Base-by-base conservation (phyloP, 1,140 invertebrate genomes). In the Temnothorax nylanderi region DNA sequence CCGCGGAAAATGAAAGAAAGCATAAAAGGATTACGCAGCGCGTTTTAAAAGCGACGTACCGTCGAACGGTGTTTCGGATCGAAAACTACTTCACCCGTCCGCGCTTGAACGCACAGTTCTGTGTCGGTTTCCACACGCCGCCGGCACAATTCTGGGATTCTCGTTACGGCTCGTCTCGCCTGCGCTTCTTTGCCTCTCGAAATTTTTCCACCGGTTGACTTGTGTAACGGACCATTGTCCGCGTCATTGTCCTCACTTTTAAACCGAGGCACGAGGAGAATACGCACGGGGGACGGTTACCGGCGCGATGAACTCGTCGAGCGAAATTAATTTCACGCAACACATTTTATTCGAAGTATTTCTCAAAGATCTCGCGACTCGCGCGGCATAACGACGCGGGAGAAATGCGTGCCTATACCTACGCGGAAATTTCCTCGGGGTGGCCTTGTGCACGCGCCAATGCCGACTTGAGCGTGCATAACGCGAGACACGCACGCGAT, bases 121-220 rank as follows among this genome's bases (percentile, higher is more conserved):
- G 51, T 37, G 74, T 75, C 58, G 4, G 62, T 88, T 90, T 76
- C 77, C 86, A 65, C 88, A 72, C 37, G 26, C 10, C n/a, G 56
- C 37, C 58, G 78, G 51, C 72, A 90, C 89, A 90, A 90, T 90
- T 90, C 89, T 90, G 89, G 64, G 89, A 90, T 84, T 69, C 85
- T 80, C 37, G 75, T 88, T 88, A 80, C 75, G 80, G 44, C n/a
- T 72, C 75, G 58, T 62, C 60, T 84, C 60, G 47, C n/a, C 51
- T 58, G 56, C 62, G 58, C 62, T 87, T 87, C 71, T 80, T 62
- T 75, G n/a, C 26, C 18, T 58, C 60, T 41, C 67, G 89, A 87
- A 76, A 90, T 89, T 87, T 90, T 90, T 90, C 88, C 86, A 51
- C 16, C 86, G 60, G 56, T 72, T 60, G 67, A 80, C 85, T 90